Conservation (phyloP, 2,888 invertebrate genomes). For the Matsumyia berberina region DNA sequence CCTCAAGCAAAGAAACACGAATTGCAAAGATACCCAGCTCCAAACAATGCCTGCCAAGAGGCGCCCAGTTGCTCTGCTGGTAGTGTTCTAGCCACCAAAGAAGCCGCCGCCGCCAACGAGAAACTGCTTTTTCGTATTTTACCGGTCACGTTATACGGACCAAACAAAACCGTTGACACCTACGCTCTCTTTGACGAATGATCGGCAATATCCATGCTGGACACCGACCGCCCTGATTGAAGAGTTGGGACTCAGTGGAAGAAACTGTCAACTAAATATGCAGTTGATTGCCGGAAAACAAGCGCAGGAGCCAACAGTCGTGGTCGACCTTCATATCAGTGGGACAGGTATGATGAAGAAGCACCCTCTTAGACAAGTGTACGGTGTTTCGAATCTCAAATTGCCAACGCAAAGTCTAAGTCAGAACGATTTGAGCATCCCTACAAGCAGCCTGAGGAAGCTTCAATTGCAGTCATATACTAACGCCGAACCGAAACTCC, state of each 20-base stretch:
- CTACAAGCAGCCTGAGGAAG: background rate
- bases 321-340: too few relatives aligned
- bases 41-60: too few relatives aligned
- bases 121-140: background rate
- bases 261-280: background rate
- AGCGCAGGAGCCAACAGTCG: too few relatives aligned
- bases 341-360: background rate
- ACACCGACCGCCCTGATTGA: too few relatives aligned
- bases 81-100: background rate
- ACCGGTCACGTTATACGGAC: background rate
- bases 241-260: background rate
- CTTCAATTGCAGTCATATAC: too few relatives aligned
- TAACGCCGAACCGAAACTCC: too few relatives aligned
- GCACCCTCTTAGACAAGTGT: background rate
- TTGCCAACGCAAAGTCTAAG: background rate
- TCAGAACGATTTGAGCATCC: background rate
- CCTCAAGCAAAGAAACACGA: too few relatives aligned
- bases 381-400: background rate
- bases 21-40: background rate
- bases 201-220: background rate
- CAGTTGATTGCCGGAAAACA: constrained; percentile 6
- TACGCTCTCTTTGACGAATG: background rate
- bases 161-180: background rate
- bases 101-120: too few relatives aligned
- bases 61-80: too few relatives aligned